Evolutionary conservation across 2,888 invertebrate genomes (phyloP).

Genomic region (Sisyra terminalis): DNA sequence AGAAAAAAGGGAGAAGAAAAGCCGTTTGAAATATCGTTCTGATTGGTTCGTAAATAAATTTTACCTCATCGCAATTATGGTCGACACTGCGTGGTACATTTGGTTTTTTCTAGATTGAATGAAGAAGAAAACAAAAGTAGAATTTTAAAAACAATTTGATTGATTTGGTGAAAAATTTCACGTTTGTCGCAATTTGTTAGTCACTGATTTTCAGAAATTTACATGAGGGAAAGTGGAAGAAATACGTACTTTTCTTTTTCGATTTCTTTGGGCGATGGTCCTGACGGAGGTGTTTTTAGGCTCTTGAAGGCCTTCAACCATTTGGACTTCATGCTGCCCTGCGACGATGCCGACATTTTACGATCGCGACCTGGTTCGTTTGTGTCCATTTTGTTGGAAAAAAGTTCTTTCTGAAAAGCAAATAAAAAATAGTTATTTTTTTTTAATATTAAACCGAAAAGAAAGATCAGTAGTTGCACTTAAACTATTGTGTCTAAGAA

Average conservation of each 20-base stretch:
- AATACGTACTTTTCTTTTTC: conserved; percentile 42
- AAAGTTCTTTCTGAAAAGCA: conserved; percentile 59
- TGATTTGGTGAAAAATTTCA: neutral
- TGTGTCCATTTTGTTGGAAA: conserved; percentile 58
- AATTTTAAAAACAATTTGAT: conserved; percentile 3
- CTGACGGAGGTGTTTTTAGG: conserved; percentile 58
- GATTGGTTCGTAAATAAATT: conserved; percentile 11
- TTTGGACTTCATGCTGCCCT: conserved; percentile 88
- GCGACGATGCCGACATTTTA: conserved; percentile 71
- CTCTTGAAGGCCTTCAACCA: conserved; percentile 96
- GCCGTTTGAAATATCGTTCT: neutral
- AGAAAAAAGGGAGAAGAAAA: conserved; percentile 7
- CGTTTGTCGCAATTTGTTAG: neutral
- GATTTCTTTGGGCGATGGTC: conserved; percentile 27
- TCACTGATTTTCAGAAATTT: neutral
- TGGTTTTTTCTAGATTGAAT: conserved; percentile 51
- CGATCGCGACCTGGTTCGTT: conserved; percentile 47
- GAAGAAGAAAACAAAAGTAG: conserved; percentile 23
- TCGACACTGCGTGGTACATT: conserved; percentile 91
- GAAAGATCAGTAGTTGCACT: too few relatives aligned
- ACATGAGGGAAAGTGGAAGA: neutral
- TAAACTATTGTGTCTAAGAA: too few relatives aligned
- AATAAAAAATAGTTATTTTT: too few relatives aligned
- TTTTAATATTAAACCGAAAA: too few relatives aligned
- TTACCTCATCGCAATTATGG: conserved; percentile 88